These are phyloP conservation scores for Solea solea DNA, from an alignment of 2,113 vertebrate species.

Conservation along the genomic window DNA sequence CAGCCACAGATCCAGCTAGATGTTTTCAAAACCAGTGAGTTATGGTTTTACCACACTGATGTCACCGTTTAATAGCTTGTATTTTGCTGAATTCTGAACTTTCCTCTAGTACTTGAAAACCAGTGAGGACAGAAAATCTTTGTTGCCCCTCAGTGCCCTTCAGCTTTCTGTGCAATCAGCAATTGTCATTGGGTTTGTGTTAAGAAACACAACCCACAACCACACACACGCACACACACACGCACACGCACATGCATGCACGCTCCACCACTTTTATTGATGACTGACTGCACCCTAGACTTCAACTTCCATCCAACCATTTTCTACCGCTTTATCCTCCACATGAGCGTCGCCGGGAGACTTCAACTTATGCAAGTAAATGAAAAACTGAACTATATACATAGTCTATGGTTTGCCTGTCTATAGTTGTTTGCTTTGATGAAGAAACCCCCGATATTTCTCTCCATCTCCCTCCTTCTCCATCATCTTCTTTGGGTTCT, in stretches of 20 bases:
- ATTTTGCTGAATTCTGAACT: conserved; percentile 65
- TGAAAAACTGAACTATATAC: conserved; percentile 23
- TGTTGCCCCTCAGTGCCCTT: conserved; percentile 26
- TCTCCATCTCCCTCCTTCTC: conserved; percentile 8
- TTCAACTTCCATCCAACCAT: too few relatives aligned
- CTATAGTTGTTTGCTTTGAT: conserved; percentile 45
- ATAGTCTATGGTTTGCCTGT: conserved; percentile 30
- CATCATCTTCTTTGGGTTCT: conserved; percentile 35
- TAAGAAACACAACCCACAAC: conserved; percentile 18
- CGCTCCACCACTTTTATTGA: conserved; percentile 25
- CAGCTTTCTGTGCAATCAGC: conserved; percentile 46
- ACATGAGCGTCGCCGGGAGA: too few relatives aligned
- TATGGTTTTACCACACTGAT: conserved; percentile 75
- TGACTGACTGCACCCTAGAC: conserved; percentile 36
- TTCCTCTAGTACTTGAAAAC: conserved; percentile 54
- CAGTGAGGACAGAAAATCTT: conserved; percentile 38
- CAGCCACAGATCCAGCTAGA: conserved; percentile 46
- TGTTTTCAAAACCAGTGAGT: conserved; percentile 65
- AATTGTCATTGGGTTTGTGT: conserved; percentile 39
- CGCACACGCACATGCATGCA: not conserved
- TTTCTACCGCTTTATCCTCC: too few relatives aligned
- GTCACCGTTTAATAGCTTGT: conserved; percentile 69
- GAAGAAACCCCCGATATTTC: conserved; percentile 31
- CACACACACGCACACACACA: conserved; percentile 13
- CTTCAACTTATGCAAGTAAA: too few relatives aligned